Evolutionary conservation across 2,113 vertebrate species (phyloP), one percentile per base, ranked within the genome.

Genomic region (Onychostruthus taczanowskii): DNA sequence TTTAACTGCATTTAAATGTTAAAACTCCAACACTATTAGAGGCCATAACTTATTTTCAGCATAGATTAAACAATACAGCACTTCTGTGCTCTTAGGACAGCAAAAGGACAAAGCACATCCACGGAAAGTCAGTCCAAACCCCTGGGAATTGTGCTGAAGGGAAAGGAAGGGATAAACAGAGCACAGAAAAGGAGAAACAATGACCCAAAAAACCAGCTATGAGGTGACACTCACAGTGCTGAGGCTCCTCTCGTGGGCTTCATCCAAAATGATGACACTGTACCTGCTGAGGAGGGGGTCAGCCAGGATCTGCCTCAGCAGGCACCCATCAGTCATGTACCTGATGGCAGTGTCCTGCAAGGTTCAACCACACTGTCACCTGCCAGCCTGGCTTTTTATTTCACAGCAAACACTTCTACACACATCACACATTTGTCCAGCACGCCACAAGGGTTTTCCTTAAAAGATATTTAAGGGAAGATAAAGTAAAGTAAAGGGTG

Each of bases 261-360:
- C 99, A 97, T 99, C 99, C 95, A 99, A 91, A 78, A 99, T 95
- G 37, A 99, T 97, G 55, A 99, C 87, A 23, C 98, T 99, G 97
- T 99, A 99, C 59, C 98, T 98, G 89, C 97, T 98, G 84, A 99
- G 98, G 35, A 97, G 94, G 15, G 99, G 98, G 77, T 99, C 99
- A 27, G 98, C 97, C 89, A 99, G 82, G 73, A 99, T 98, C 37
- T 99, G 99, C 95, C 99, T 98, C 89, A 99, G 93, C 87, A 99
- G 97, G 97, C 99, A 99, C 72, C 99, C 99, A 47, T 99, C 99
- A 0, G 99, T 99, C 99, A 99, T 98, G 61, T 99, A 99, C 96
- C 98, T 99, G 97, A 99, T 98, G 58, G 93, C 97, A 5, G 99
- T 99, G 81, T 98, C 98, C 99, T 99, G 97, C 15, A 92, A 75